Percentiles rank a stretch among this genome's conserved stretches.
These are phyloP conservation scores for Drosophila dunni DNA, from an alignment of 1,140 invertebrate species.

Conservation along the genomic window DNA sequence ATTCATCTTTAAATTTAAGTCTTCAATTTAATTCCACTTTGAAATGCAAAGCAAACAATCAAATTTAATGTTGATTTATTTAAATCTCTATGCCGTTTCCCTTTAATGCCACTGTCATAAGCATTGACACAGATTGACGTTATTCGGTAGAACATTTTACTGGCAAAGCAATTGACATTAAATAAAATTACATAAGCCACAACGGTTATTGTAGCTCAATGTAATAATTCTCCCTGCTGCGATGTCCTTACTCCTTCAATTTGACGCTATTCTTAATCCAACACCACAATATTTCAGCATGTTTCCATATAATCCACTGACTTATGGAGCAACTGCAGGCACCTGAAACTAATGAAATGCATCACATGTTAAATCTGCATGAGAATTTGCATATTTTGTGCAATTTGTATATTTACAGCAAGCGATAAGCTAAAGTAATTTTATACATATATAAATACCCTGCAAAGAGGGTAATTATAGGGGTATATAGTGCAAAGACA, in stretches of 20 bases:
- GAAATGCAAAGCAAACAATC: too few relatives aligned
- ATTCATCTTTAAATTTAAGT: too few relatives aligned
- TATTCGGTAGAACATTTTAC: too few relatives aligned
- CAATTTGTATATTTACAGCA: constrained; percentile 52
- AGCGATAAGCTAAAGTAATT: constrained; percentile 38
- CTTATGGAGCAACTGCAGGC: constrained; percentile 5
- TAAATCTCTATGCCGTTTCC: too few relatives aligned
- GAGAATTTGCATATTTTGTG: constrained; percentile 60
- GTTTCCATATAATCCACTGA: neutral
- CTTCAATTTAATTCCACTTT: too few relatives aligned
- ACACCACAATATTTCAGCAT: neutral
- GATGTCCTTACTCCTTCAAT: neutral
- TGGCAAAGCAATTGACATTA: neutral
- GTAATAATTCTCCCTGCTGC: neutral
- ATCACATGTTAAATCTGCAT: constrained; percentile 48
- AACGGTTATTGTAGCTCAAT: neutral
- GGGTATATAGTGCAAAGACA: neutral
- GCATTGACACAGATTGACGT: too few relatives aligned
- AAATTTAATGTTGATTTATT: too few relatives aligned
- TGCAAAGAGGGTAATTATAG: neutral
- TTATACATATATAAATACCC: constrained; percentile 47
- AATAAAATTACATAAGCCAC: neutral
- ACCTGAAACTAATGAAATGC: constrained; percentile 59
- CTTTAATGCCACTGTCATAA: too few relatives aligned
- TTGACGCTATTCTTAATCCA: constrained; percentile 1